phyloP scores from a whole-genome alignment of 2,888 invertebrate genomes.

The Cordylochernes scorpioides region DNA sequence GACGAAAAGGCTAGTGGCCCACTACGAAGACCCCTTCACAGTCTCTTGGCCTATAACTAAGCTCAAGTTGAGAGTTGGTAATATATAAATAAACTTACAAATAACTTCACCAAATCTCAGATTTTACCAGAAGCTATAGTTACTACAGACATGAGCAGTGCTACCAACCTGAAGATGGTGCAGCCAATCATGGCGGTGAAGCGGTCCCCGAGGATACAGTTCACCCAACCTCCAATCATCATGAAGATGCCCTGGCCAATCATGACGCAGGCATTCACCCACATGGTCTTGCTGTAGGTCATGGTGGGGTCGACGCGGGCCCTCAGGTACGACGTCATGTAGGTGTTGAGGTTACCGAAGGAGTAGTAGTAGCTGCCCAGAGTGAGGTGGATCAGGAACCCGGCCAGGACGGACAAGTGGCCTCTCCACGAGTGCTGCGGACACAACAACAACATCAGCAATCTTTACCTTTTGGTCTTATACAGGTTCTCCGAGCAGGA shows the following conservation, averaged over 20 bases:
- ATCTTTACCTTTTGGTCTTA: too few relatives aligned
- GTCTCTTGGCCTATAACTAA: too few relatives aligned
- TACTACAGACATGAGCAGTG: too few relatives aligned
- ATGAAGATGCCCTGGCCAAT: conserved; percentile 19
- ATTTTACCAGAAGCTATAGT: too few relatives aligned
- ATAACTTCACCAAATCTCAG: too few relatives aligned
- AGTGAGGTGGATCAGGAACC: conserved; percentile 15
- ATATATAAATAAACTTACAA: too few relatives aligned
- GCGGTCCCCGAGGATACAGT: conserved; percentile 17
- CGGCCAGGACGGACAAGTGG: conserved; percentile 14
- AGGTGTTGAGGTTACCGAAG: conserved; percentile 17
- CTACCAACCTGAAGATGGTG: conserved; percentile 19
- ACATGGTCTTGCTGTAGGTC: conserved; percentile 14
- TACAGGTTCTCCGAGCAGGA: too few relatives aligned
- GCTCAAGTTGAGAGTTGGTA: too few relatives aligned
- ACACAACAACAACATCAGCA: too few relatives aligned
- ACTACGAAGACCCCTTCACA: too few relatives aligned
- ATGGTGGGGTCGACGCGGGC: conserved; percentile 7
- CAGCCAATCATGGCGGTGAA: conserved; percentile 18
- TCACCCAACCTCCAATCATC: conserved; percentile 19
- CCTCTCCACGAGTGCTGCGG: too few relatives aligned
- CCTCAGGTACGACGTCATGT: conserved; percentile 16
- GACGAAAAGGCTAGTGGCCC: too few relatives aligned
- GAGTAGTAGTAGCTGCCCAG: conserved; percentile 17
- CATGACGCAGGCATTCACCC: conserved; percentile 17